Evolutionary conservation across 1,140 invertebrate genomes (phyloP).

Genomic region (Lepidostoma basale): DNA sequence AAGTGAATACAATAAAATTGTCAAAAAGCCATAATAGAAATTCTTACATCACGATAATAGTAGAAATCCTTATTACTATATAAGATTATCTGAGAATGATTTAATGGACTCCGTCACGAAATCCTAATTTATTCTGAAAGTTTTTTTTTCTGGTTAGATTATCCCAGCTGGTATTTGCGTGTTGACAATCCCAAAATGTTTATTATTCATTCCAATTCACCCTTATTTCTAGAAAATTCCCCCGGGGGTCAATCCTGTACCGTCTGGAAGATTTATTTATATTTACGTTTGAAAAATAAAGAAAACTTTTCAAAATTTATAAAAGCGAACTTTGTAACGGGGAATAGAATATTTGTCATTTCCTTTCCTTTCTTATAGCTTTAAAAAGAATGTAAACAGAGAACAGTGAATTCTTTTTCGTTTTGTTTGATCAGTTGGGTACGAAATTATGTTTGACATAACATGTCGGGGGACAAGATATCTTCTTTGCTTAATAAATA

Average conservation of each 20-base stretch:
- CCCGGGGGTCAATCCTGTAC: slow-evolving; percentile 10
- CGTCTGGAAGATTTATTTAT: slow-evolving; percentile 33
- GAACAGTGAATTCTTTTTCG: background rate
- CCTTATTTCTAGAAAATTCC: slow-evolving; percentile 16
- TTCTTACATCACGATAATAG: background rate
- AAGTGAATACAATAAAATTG: too few relatives aligned
- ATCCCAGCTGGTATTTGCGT: slow-evolving; percentile 9
- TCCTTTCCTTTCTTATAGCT: slow-evolving; percentile 13
- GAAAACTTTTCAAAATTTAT: slow-evolving; percentile 10
- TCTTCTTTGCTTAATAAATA: background rate
- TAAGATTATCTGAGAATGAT: slow-evolving; percentile 12
- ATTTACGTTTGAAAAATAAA: slow-evolving; percentile 39
- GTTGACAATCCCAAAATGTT: slow-evolving; percentile 28
- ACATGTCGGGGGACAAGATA: background rate
- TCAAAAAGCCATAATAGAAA: too few relatives aligned
- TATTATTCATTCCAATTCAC: slow-evolving; percentile 26
- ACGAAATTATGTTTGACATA: slow-evolving; percentile 43
- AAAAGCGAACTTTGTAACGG: slow-evolving; percentile 6
- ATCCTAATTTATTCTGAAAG: background rate
- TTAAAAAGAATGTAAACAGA: slow-evolving; percentile 6
- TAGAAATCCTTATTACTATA: background rate
- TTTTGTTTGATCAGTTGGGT: slow-evolving; percentile 39
- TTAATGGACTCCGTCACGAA: slow-evolving; percentile 13
- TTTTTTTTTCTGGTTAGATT: background rate
- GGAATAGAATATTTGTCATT: slow-evolving; percentile 25